These are phyloP conservation scores for Butorides virescens DNA, from an alignment of 2,113 vertebrate genomes.

Conservation along the genomic window DNA sequence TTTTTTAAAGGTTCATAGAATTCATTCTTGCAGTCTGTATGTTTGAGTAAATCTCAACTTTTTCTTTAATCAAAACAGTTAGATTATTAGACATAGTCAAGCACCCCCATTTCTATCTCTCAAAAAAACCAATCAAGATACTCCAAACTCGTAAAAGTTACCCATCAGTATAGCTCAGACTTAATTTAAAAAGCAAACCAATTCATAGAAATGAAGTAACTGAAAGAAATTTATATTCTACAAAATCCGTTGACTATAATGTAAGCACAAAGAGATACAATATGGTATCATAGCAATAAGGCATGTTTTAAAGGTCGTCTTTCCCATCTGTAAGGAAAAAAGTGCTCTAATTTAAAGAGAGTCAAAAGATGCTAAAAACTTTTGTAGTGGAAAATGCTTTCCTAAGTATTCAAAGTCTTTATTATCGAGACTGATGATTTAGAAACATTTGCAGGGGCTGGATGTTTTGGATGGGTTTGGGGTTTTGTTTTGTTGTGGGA, in stretches of 20 bases:
- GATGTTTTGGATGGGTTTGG: fast-evolving
- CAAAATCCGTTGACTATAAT: background rate
- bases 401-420: background rate
- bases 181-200: background rate
- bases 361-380: background rate
- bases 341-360: background rate
- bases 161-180: background rate
- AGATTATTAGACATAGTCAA: background rate
- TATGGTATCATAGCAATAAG: background rate
- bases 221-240: background rate
- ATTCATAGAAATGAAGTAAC: background rate
- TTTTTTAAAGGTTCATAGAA: background rate
- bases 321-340: background rate
- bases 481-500: background rate
- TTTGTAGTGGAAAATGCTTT: background rate
- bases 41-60: background rate
- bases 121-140: background rate
- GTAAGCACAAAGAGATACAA: background rate
- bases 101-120: background rate
- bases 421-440: background rate
- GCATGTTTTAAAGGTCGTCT: background rate
- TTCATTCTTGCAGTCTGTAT: fast-evolving
- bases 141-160: background rate
- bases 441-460: fast-evolving
- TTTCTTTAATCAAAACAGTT: background rate